phyloP scores from a whole-genome alignment of 1,140 invertebrate genomes.

The Diabrotica undecimpunctata region DNA sequence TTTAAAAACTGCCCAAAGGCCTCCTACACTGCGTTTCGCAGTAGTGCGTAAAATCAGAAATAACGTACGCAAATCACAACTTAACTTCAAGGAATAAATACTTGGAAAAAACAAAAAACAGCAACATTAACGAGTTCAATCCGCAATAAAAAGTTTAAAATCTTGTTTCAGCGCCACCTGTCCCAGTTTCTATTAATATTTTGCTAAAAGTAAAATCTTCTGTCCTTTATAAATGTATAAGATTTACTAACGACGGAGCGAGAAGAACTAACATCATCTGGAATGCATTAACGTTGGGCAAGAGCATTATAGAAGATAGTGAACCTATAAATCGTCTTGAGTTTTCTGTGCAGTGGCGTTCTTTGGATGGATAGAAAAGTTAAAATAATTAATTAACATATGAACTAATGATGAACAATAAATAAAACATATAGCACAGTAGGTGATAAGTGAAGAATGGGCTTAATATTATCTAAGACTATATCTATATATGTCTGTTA shows the following conservation, averaged over 20 bases:
- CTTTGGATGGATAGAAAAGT: no score
- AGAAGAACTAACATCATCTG: background rate
- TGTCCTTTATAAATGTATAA: background rate
- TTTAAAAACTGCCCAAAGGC: no score
- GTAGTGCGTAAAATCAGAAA: background rate
- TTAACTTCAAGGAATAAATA: no score
- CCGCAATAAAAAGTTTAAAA: constrained; percentile 8
- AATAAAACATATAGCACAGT: no score
- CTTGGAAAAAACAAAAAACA: no score
- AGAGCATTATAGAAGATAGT: constrained; percentile 15
- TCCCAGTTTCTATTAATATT: background rate
- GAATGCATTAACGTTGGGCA: background rate
- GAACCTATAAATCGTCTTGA: constrained; percentile 11
- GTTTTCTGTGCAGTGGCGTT: constrained; percentile 1
- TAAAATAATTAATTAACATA: no score
- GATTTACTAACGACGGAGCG: background rate
- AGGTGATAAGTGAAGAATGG: no score
- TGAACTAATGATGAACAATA: no score
- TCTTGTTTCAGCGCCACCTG: constrained; percentile 18
- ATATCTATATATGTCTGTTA: no score
- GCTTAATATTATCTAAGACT: no score
- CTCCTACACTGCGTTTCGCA: no score
- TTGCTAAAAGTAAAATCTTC: background rate
- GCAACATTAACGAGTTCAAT: constrained; percentile 11
- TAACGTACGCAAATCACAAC: background rate